phyloP scores from a whole-genome alignment of 2,888 invertebrate species.

The Pandemis heparana region DNA sequence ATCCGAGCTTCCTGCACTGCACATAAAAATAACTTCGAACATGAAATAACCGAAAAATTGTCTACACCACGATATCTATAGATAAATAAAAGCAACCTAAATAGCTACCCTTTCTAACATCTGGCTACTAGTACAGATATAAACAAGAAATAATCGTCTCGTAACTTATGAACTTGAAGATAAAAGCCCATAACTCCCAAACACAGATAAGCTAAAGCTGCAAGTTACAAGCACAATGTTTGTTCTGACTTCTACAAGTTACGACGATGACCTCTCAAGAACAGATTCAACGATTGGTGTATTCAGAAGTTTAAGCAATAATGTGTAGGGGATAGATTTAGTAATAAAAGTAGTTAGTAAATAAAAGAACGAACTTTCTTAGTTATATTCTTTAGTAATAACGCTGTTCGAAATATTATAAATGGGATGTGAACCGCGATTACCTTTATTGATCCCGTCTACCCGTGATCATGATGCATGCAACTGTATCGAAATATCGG shows the following conservation, averaged over 20 bases:
- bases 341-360: not conserved
- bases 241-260: constrained; percentile 19
- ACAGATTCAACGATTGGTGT: constrained; percentile 5
- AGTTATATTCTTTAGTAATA: too few relatives aligned
- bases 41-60: too few relatives aligned
- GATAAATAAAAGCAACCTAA: not conserved
- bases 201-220: constrained; percentile 29
- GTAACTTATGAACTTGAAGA: constrained; percentile 37
- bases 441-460: too few relatives aligned
- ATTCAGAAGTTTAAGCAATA: not conserved
- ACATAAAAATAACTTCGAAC: too few relatives aligned
- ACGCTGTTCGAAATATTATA: too few relatives aligned
- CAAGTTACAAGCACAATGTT: constrained; percentile 25
- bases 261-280: constrained; percentile 1
- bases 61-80: not conserved
- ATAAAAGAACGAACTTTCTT: too few relatives aligned
- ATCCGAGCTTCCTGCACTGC: too few relatives aligned
- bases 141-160: constrained; percentile 27
- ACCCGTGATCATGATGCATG: too few relatives aligned
- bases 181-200: constrained; percentile 25
- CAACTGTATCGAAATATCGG: too few relatives aligned
- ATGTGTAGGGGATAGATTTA: not conserved
- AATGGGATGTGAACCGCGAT: too few relatives aligned
- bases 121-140: constrained; percentile 29
- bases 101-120: constrained; percentile 33